Evolutionary conservation across 2,113 vertebrate genomes (phyloP).

Genomic region (Oreochromis aureus): DNA sequence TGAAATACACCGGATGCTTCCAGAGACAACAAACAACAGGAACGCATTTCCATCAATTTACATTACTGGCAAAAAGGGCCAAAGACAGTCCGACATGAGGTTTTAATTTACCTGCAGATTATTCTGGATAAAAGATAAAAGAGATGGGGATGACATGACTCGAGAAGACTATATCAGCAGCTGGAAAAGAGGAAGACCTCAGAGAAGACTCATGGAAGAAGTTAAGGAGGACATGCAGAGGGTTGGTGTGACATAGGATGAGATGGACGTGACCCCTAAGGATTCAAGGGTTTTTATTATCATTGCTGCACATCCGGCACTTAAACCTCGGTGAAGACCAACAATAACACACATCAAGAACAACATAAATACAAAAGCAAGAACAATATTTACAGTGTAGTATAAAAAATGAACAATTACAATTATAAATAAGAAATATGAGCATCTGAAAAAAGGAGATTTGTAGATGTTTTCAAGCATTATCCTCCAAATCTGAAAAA

Average conservation of each 20-base stretch:
- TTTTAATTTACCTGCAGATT: background rate
- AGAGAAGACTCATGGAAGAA: background rate
- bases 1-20: background rate
- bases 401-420: background rate
- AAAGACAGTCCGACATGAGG: background rate
- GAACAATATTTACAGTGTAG: background rate
- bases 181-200: background rate
- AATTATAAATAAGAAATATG: background rate
- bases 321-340: background rate
- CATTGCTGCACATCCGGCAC: rapidly evolving
- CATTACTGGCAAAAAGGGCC: background rate
- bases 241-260: background rate
- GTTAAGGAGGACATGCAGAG: background rate
- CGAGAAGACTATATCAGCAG: background rate
- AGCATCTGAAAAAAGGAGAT: background rate
- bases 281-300: background rate
- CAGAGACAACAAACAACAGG: background rate
- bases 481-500: background rate
- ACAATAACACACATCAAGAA: background rate
- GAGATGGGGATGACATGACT: background rate
- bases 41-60: slow-evolving; percentile 9
- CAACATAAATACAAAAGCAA: background rate
- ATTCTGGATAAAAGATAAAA: background rate
- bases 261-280: background rate
- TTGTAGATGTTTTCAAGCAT: background rate